Conservation (phyloP, 2,888 invertebrate genomes). For the Trisateles emortualis region DNA sequence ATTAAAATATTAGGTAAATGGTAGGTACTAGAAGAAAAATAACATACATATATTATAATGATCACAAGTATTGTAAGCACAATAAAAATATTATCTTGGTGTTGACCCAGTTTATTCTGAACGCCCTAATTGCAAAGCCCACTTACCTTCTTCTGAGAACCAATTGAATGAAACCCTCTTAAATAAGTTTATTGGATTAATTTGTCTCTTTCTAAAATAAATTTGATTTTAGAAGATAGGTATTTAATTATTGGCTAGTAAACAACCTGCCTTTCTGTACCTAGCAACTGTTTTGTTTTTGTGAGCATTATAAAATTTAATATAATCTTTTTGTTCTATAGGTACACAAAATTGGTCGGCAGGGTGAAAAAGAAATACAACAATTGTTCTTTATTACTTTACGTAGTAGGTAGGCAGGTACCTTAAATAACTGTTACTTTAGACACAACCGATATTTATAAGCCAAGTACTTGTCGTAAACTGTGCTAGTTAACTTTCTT, state of each 20-base stretch:
- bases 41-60: too few species aligned
- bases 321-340: background rate
- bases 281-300: background rate
- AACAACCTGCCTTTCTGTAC: too few species aligned
- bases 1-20: too few species aligned
- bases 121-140: background rate
- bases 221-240: too few species aligned
- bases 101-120: slow-evolving; percentile 3
- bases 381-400: background rate
- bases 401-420: too few species aligned
- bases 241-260: too few species aligned
- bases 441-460: slow-evolving; percentile 16
- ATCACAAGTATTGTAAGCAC: too few species aligned
- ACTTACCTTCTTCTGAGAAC: background rate
- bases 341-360: background rate
- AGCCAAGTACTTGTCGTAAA: slow-evolving; percentile 1
- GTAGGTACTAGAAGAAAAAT: too few species aligned
- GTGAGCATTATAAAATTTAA: background rate
- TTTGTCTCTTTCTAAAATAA: too few species aligned
- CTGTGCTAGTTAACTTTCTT: background rate
- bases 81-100: too few species aligned
- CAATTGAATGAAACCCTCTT: too few species aligned
- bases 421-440: background rate
- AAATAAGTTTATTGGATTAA: too few species aligned
- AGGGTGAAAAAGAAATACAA: background rate